Evolutionary conservation across 2,113 vertebrate species (phyloP).

Genomic region (Cranoglanis bouderius): DNA sequence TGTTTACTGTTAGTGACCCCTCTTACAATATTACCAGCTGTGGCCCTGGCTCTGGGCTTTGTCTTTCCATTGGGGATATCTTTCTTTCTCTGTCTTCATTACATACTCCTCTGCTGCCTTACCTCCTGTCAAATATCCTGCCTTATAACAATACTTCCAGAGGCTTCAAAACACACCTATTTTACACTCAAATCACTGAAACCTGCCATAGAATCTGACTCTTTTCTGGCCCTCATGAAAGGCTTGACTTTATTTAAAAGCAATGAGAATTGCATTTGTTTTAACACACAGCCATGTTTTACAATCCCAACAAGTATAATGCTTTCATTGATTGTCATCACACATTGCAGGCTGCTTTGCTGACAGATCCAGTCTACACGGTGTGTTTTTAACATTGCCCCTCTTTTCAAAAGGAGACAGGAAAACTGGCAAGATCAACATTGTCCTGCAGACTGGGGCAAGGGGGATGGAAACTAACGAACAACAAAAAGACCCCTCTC

Average conservation of each 20-base stretch:
- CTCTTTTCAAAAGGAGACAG: constrained; percentile 39
- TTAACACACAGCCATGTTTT: constrained; percentile 7
- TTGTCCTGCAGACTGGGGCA: constrained; percentile 1
- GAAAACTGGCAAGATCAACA: constrained; percentile 44
- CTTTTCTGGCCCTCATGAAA: constrained; percentile 24
- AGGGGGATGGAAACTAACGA: constrained; percentile 17
- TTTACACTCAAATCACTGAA: constrained; percentile 53
- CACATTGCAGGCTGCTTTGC: constrained; percentile 42
- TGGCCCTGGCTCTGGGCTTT: constrained; percentile 67
- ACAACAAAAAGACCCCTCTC: constrained; percentile 13
- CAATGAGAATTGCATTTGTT: background rate
- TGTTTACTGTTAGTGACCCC: constrained; percentile 77
- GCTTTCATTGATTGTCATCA: constrained; percentile 21
- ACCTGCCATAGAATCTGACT: constrained; percentile 49
- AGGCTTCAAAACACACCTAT: constrained; percentile 29
- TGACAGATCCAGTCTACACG: constrained; percentile 28
- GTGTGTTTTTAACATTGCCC: constrained; percentile 40
- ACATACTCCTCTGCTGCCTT: constrained; percentile 38
- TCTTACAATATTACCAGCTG: constrained; percentile 78
- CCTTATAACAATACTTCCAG: constrained; percentile 7
- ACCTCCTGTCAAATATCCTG: constrained; percentile 33
- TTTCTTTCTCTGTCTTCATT: constrained; percentile 23
- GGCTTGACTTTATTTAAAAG: constrained; percentile 36
- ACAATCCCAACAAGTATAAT: constrained; percentile 20
- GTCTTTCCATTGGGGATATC: constrained; percentile 66